Percentiles rank a stretch among this genome's conserved stretches.
Conservation (phyloP, 2,888 invertebrate genomes). For the Seira musarum region DNA sequence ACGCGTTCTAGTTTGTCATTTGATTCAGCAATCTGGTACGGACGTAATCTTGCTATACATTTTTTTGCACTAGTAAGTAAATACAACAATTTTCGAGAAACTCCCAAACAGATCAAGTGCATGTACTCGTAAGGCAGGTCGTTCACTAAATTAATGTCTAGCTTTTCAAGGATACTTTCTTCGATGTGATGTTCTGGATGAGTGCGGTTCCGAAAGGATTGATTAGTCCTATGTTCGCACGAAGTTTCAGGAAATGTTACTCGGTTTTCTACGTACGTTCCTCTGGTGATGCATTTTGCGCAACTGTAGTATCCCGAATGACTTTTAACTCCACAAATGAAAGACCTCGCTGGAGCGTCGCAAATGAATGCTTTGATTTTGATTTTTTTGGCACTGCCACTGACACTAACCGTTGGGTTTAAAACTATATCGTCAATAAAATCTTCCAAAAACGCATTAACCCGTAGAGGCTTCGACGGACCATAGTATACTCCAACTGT, state of each 20-base stretch:
- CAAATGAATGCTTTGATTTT: conserved; percentile 22
- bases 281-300: conserved; percentile 40
- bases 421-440: conserved; percentile 20
- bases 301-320: conserved; percentile 47
- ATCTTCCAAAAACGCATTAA: not conserved
- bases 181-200: conserved; percentile 2
- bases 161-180: not conserved
- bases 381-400: not conserved
- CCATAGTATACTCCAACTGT: conserved; percentile 21
- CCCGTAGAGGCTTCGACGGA: not conserved
- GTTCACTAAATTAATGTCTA: not conserved
- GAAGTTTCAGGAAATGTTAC: no score
- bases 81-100: not conserved
- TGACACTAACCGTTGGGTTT: not conserved
- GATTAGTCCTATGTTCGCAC: no score
- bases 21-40: not conserved
- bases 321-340: conserved; percentile 22
- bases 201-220: no score
- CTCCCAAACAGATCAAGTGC: conserved; percentile 13
- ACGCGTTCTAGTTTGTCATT: not conserved
- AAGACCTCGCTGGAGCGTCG: conserved; percentile 49
- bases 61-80: not conserved
- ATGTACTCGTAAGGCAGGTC: not conserved
- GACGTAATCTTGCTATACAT: no score
- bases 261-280: conserved; percentile 33